phyloP scores from a whole-genome alignment of 2,113 vertebrate genomes.

The Puffinus mauretanicus region DNA sequence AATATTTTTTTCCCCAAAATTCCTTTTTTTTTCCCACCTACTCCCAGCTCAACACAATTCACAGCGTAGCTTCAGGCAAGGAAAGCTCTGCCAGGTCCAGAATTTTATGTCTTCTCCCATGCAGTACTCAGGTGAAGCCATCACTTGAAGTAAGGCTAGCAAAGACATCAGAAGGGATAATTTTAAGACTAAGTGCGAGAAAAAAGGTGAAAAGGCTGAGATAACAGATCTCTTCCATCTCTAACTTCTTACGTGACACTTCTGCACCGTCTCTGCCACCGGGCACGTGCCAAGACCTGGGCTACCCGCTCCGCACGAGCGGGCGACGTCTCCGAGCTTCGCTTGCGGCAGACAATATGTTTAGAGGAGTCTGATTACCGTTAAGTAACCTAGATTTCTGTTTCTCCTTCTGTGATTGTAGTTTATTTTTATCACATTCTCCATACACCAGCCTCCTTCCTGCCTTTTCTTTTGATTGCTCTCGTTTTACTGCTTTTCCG shows the following conservation, averaged over 20 bases:
- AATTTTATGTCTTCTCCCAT: background rate
- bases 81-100: background rate
- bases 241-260: background rate
- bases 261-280: fast-evolving
- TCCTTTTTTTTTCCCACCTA: background rate
- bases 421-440: background rate
- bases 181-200: background rate
- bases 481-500: background rate
- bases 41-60: background rate
- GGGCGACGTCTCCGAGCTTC: background rate
- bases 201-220: background rate
- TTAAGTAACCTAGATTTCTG: background rate
- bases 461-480: conserved; percentile 55
- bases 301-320: fast-evolving
- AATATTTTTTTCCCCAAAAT: fast-evolving
- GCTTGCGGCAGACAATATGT: background rate
- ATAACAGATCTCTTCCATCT: background rate
- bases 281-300: background rate
- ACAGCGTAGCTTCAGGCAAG: background rate
- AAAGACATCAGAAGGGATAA: background rate
- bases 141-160: background rate
- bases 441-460: conserved; percentile 6
- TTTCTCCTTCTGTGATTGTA: background rate
- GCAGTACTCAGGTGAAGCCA: background rate
- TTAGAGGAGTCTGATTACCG: background rate